phyloP scores from a whole-genome alignment of 1,140 invertebrate genomes.

The Philotrypesis tridentata region DNA sequence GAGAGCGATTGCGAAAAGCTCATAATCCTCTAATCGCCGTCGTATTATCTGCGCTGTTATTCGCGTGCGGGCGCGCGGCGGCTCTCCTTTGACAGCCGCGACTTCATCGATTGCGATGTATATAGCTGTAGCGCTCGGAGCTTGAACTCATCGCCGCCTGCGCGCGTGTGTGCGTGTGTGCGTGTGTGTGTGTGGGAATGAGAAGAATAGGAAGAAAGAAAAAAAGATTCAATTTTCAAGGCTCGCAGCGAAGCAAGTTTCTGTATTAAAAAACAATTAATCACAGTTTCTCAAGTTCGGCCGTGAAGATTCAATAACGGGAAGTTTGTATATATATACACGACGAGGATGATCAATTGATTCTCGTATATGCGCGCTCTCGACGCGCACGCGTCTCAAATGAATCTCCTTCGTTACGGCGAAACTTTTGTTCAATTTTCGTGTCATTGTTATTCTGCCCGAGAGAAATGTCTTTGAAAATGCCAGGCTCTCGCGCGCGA shows the following conservation, averaged over 20 bases:
- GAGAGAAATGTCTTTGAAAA: neutral
- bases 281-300: constrained; percentile 25
- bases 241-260: constrained; percentile 4
- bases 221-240: constrained; percentile 12
- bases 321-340: too few species aligned
- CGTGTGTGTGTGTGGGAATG: neutral
- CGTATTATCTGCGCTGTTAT: too few species aligned
- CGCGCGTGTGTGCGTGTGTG: neutral
- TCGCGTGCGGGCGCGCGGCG: too few species aligned
- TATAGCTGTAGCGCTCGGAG: too few species aligned
- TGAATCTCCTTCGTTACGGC: neutral
- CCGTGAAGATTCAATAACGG: constrained; percentile 37
- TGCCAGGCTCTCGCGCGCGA: neutral
- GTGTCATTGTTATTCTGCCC: neutral
- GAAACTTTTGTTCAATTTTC: neutral
- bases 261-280: constrained; percentile 46
- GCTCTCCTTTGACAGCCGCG: too few species aligned
- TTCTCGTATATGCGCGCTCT: neutral
- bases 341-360: constrained; percentile 42
- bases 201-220: neutral
- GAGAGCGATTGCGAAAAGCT: neutral
- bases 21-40: too few species aligned
- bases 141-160: too few species aligned
- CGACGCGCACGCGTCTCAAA: neutral
- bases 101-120: too few species aligned